Percentiles rank a stretch among this genome's conserved stretches.
phyloP scores from a whole-genome alignment of 1,140 invertebrate genomes.

The Teleogryllus occipitalis region DNA sequence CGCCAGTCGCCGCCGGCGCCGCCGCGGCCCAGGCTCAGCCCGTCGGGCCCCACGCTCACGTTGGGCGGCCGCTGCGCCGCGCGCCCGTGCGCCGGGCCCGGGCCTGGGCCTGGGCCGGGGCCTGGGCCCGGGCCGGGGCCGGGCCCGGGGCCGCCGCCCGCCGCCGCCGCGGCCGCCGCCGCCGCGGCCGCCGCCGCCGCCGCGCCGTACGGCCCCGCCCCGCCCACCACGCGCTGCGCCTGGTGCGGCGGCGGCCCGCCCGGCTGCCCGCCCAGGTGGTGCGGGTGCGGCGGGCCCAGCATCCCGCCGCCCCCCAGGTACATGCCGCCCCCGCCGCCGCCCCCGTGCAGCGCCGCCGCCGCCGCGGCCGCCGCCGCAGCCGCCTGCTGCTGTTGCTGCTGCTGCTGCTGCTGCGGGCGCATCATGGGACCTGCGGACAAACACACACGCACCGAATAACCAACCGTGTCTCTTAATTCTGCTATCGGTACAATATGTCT shows the following conservation, averaged over 20 bases:
- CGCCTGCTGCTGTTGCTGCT: constrained; percentile 37
- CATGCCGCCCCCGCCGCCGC: constrained; percentile 33
- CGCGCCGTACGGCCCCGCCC: neutral
- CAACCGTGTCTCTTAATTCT: too few relatives aligned
- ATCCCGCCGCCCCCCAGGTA: constrained; percentile 34
- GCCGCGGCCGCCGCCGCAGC: constrained; percentile 28
- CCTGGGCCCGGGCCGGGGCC: too few relatives aligned
- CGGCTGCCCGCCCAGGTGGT: constrained; percentile 11
- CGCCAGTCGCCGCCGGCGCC: constrained; percentile 49
- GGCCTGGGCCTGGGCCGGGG: too few relatives aligned
- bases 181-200: too few relatives aligned
- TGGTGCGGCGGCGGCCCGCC: neutral
- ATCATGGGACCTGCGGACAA: constrained; percentile 54
- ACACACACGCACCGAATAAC: too few relatives aligned
- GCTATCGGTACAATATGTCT: too few relatives aligned
- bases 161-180: too few relatives aligned
- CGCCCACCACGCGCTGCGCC: neutral
- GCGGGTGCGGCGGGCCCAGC: constrained; percentile 29
- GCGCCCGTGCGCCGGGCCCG: constrained; percentile 31
- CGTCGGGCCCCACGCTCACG: constrained; percentile 40
- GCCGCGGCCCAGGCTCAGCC: constrained; percentile 15
- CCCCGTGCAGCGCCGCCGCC: constrained; percentile 3
- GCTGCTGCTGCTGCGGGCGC: constrained; percentile 49
- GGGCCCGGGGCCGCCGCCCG: too few relatives aligned
- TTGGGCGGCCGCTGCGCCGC: constrained; percentile 44